Evolutionary conservation across 2,113 vertebrate genomes (phyloP), one percentile per base, ranked within the genome.

Genomic region (Passer domesticus): DNA sequence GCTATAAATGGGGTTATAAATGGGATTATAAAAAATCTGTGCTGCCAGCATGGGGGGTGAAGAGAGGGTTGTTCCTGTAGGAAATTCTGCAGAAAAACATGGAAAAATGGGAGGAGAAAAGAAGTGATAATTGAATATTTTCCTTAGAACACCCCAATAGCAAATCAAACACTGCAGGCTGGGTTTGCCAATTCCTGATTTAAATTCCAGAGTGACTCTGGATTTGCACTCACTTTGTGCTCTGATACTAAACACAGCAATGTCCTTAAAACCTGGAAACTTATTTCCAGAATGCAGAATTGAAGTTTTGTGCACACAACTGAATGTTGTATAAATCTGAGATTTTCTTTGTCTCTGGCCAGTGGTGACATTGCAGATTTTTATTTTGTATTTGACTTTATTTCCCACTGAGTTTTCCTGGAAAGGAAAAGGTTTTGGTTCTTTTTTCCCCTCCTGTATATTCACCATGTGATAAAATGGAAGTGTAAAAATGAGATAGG

Each of bases 271-370:
- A 59, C 84, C 62, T 79, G 44, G 44, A 31, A 85, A 91, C 41
- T 94, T 21, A 47, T 78, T 94, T 84, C 81, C 92, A 96, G 92
- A 72, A n/a, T 82, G 77, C 87, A 82, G 66, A 68, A 31, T 33
- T 67, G 77, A 10, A 17, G 30, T 84, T 96, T 44, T 84, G 77
- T 89, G 44, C 77, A 44, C 75, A 52, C 33, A 78, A 7, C 83
- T 75, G 60, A 13, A 11, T n/a, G 44, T 60, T 82, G 35, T 72
- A 0, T 15, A 72, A 68, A 41, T 21, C 28, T 22, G 41, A 56
- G 25, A 39, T 85, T 82, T 55, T 35, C 81, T 19, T 94, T 39
- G 1, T 80, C 47, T 72, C n/a, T 60, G 77, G 35, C 35, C 62
- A 82, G 31, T 37, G 41, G 22, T 78, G 80, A 72, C 62, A 19